Evolutionary conservation across 2,888 invertebrate species (phyloP).

Genomic region (Koerneria pararmatus): DNA sequence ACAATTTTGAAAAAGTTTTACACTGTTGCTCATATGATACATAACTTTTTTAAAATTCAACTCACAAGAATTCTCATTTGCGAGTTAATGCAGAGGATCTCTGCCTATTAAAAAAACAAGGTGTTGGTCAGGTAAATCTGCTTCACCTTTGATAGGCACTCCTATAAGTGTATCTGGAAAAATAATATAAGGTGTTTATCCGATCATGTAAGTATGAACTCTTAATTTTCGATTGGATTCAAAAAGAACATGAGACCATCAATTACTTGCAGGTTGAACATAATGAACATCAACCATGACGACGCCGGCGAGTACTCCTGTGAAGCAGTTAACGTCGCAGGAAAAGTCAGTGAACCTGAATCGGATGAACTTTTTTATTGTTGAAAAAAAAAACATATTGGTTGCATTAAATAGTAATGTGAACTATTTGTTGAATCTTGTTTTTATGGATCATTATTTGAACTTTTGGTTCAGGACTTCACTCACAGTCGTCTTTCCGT

Average conservation of each 20-base stretch:
- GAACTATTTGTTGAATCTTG: too few relatives aligned
- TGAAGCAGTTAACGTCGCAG: slow-evolving; percentile 51
- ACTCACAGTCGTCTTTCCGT: slow-evolving; percentile 55
- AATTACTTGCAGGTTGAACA: slow-evolving; percentile 40
- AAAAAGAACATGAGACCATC: background rate
- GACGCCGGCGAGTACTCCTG: slow-evolving; percentile 58
- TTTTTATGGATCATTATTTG: background rate
- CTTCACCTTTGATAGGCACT: too few relatives aligned
- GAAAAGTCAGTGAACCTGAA: slow-evolving; percentile 29
- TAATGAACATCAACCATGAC: slow-evolving; percentile 45
- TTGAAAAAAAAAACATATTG: background rate
- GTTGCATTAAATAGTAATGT: background rate
- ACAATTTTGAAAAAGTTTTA: too few relatives aligned
- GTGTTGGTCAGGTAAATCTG: too few relatives aligned
- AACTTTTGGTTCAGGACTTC: slow-evolving; percentile 33
- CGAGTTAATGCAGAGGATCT: too few relatives aligned
- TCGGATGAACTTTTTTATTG: background rate
- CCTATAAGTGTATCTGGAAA: too few relatives aligned
- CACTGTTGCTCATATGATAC: too few relatives aligned
- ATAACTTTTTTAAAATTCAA: too few relatives aligned
- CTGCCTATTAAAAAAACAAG: too few relatives aligned
- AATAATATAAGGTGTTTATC: too few relatives aligned
- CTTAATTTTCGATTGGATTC: background rate
- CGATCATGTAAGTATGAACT: too few relatives aligned
- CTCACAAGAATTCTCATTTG: too few relatives aligned